phyloP scores from a whole-genome alignment of 2,888 invertebrate species.

The Corbicula japonica region DNA sequence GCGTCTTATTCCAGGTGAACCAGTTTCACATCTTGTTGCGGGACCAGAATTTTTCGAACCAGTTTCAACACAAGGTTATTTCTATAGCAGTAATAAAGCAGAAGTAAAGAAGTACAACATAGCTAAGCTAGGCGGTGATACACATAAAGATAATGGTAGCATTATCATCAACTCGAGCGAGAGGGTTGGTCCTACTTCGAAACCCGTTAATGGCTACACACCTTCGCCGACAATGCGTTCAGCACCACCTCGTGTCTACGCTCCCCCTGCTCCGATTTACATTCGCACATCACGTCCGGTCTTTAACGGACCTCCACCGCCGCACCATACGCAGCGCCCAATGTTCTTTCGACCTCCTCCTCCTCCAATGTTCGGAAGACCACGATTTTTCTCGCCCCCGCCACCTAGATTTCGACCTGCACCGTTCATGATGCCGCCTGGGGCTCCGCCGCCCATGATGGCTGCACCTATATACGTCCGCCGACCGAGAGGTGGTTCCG shows the following conservation, averaged over 20 bases:
- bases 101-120: conserved; percentile 82
- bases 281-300: conserved; percentile 31
- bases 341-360: conserved; percentile 43
- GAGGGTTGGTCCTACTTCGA: conserved; percentile 22
- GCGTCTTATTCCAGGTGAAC: conserved; percentile 71
- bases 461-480: conserved; percentile 50
- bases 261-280: conserved; percentile 33
- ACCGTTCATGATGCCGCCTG: conserved; percentile 48
- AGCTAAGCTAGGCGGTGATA: conserved; percentile 61
- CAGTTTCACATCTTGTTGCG: conserved; percentile 51
- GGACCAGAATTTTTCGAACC: conserved; percentile 81
- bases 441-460: conserved; percentile 54
- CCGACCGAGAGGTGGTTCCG: conserved; percentile 46
- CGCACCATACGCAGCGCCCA: conserved; percentile 1
- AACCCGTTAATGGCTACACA: conserved; percentile 25
- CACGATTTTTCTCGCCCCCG: conserved; percentile 81
- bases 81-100: conserved; percentile 79
- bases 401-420: conserved; percentile 65
- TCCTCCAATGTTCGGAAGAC: conserved; percentile 61
- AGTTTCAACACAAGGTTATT: conserved; percentile 82
- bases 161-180: conserved; percentile 7
- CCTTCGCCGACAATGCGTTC: conserved; percentile 22
- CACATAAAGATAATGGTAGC: conserved; percentile 16
- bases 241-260: conserved; percentile 20
- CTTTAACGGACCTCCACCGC: conserved; percentile 28